Percentiles rank a stretch among this genome's conserved stretches.
Evolutionary conservation across 2,797 vertebrate genomes (phyloP).

Genomic region (Sebastes diploproa): DNA sequence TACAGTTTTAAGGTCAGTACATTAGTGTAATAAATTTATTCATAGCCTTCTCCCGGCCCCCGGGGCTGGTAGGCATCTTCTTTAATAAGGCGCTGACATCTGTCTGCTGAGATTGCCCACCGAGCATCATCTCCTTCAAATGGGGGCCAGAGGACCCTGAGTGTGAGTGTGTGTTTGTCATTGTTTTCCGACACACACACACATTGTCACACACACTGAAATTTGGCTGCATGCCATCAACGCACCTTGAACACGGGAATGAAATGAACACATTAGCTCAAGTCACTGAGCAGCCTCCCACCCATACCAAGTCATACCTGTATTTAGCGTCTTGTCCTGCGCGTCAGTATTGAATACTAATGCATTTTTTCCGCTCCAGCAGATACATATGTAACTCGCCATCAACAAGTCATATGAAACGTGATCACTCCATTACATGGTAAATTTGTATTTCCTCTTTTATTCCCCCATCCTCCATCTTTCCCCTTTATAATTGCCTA

Average conservation of each 20-base stretch:
- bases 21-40: slow-evolving; percentile 81
- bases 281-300: slow-evolving; percentile 47
- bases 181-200: slow-evolving; percentile 25
- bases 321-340: slow-evolving; percentile 7
- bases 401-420: slow-evolving; percentile 51
- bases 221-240: slow-evolving; percentile 48
- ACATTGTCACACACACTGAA: slow-evolving; percentile 6
- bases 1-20: slow-evolving; percentile 76
- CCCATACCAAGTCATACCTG: slow-evolving; percentile 33
- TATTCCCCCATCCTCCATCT: neutral
- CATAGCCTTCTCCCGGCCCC: slow-evolving; percentile 66
- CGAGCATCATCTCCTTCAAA: slow-evolving; percentile 62
- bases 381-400: neutral
- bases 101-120: slow-evolving; percentile 70
- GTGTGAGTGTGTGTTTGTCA: slow-evolving; percentile 1
- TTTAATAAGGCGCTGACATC: slow-evolving; percentile 78
- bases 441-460: slow-evolving; percentile 27
- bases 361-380: slow-evolving; percentile 24
- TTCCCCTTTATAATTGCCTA: slow-evolving; percentile 24
- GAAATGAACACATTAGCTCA: slow-evolving; percentile 64
- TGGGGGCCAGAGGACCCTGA: slow-evolving; percentile 52
- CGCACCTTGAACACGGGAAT: slow-evolving; percentile 18
- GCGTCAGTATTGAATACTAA: slow-evolving; percentile 19
- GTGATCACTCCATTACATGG: slow-evolving; percentile 45
- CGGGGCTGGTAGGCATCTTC: slow-evolving; percentile 46